Conservation (phyloP, 2,113 vertebrate species). For the Macheiramphus alcinus region DNA sequence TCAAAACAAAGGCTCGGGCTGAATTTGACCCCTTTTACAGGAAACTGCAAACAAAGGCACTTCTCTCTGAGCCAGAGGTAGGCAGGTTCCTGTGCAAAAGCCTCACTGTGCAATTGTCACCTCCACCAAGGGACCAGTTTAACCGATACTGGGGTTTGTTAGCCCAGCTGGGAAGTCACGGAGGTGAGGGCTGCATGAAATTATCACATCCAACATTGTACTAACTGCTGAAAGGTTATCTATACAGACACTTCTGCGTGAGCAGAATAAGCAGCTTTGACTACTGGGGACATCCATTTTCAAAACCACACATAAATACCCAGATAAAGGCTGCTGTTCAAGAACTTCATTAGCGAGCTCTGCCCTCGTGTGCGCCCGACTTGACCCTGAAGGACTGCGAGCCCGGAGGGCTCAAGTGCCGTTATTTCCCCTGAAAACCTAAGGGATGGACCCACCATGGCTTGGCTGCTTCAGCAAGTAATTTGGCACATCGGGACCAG, state of each 20-base stretch:
- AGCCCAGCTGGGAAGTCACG: neutral
- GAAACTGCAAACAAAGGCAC: neutral
- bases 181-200: neutral
- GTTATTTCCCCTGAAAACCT: too few species aligned
- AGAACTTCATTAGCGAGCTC: neutral
- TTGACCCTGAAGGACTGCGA: neutral
- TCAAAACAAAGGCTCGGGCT: neutral
- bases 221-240: neutral
- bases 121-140: neutral
- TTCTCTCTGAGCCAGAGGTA: neutral
- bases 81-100: neutral
- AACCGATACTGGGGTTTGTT: fast-evolving
- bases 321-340: neutral
- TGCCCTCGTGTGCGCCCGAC: fast-evolving
- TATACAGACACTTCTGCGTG: fast-evolving
- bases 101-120: neutral
- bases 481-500: neutral
- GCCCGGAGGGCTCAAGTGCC: neutral
- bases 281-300: neutral
- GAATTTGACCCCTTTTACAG: neutral
- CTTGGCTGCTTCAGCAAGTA: neutral
- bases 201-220: fast-evolving
- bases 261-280: neutral
- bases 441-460: neutral
- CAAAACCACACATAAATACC: too few species aligned